Evolutionary conservation across 2,888 invertebrate species (phyloP).

Genomic region (Cantharis lateralis): DNA sequence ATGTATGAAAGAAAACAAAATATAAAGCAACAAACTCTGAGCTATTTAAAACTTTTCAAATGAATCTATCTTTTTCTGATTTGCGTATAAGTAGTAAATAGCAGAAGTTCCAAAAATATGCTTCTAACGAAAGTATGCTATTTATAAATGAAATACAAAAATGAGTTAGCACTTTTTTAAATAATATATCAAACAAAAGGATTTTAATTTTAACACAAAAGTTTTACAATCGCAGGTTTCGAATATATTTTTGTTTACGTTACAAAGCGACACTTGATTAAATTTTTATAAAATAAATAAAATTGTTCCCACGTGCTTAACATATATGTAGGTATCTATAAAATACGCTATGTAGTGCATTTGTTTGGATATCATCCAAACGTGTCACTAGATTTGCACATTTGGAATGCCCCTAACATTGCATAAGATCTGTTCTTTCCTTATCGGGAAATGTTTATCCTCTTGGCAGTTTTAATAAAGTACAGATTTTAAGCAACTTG

Average conservation of each 20-base stretch:
- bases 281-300: neutral
- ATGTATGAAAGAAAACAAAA: slow-evolving; percentile 20
- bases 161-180: slow-evolving; percentile 4
- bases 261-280: neutral
- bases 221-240: neutral
- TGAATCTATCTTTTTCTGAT: slow-evolving; percentile 38
- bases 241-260: neutral
- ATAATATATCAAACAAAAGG: neutral
- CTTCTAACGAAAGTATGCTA: slow-evolving; percentile 1
- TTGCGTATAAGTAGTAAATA: slow-evolving; percentile 26
- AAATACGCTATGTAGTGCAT: neutral
- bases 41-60: slow-evolving; percentile 40
- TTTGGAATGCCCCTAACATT: slow-evolving; percentile 12
- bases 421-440: neutral
- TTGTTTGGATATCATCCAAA: slow-evolving; percentile 24
- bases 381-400: slow-evolving; percentile 21
- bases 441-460: neutral
- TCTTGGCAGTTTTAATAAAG: neutral
- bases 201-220: neutral
- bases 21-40: slow-evolving; percentile 29
- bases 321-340: neutral
- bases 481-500: neutral
- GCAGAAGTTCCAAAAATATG: slow-evolving; percentile 33
- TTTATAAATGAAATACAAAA: slow-evolving; percentile 6
- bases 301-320: neutral